Evolutionary conservation across 2,797 vertebrate genomes (phyloP).

Genomic region (Diceros bicornis): DNA sequence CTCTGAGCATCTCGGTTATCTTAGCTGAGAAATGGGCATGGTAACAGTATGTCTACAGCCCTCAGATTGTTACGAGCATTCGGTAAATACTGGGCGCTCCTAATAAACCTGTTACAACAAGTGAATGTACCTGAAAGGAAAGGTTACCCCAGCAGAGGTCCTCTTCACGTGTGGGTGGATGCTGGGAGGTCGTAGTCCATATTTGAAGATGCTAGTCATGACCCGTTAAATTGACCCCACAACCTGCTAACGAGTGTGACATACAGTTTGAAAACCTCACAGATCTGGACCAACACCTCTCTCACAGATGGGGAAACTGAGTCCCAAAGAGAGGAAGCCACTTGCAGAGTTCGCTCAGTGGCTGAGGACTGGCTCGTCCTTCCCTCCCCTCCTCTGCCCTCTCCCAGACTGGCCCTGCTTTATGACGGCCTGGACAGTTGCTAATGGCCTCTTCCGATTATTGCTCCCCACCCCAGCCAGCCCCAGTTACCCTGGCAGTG

Average conservation of each 20-base stretch:
- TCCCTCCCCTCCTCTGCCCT: background rate
- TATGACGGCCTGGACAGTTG: background rate
- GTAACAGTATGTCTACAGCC: background rate
- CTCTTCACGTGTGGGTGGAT: background rate
- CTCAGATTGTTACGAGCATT: background rate
- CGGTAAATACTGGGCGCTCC: background rate
- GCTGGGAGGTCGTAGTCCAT: background rate
- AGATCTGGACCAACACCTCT: background rate
- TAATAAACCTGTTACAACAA: background rate
- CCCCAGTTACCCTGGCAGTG: conserved; percentile 64
- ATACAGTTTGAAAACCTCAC: background rate
- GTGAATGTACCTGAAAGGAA: background rate
- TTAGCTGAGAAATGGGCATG: background rate
- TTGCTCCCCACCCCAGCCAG: background rate
- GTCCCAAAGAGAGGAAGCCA: background rate
- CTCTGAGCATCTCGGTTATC: background rate
- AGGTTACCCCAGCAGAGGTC: background rate
- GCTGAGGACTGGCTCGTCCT: background rate
- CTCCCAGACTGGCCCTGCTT: background rate
- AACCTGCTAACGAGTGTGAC: background rate
- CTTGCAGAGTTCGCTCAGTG: background rate
- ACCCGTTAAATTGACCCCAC: background rate
- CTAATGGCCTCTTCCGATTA: background rate
- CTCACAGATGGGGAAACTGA: conserved; percentile 31
- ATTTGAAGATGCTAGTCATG: background rate